Conservation (phyloP, 2,113 vertebrate species). For the Phylloscopus trochilus region DNA sequence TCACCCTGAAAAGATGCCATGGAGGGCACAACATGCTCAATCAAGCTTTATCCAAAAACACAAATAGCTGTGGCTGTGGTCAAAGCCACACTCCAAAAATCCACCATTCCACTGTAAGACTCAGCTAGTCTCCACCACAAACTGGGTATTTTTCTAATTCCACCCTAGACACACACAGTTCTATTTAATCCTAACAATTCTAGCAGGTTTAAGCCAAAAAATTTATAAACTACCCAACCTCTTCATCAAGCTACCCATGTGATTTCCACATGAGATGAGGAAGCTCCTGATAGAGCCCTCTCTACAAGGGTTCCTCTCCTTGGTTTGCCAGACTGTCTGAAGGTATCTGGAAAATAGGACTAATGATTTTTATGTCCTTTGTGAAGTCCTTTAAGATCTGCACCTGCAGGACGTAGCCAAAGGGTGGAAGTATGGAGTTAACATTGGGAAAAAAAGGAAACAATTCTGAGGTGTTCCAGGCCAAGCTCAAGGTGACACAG, state of each 20-base stretch:
- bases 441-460: not conserved
- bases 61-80: not conserved
- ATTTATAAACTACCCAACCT: not conserved
- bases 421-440: not conserved
- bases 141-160: not conserved
- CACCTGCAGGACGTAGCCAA: not conserved
- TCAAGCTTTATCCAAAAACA: not conserved
- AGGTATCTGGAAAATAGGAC: not conserved
- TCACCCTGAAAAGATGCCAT: not conserved
- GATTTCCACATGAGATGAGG: not conserved
- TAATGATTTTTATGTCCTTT: not conserved
- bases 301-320: not conserved
- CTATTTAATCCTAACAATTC: not conserved
- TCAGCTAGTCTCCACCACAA: not conserved
- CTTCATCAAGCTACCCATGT: fast-evolving
- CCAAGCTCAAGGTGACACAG: not conserved
- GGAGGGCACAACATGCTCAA: not conserved
- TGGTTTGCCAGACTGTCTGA: not conserved
- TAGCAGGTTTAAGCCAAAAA: not conserved
- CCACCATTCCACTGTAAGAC: not conserved
- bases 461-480: not conserved
- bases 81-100: not conserved
- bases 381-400: not conserved
- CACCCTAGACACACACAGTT: fast-evolving
- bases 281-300: not conserved